Base-by-base conservation (phyloP, 2,888 invertebrate species). In the Drosophila neutralis region DNA sequence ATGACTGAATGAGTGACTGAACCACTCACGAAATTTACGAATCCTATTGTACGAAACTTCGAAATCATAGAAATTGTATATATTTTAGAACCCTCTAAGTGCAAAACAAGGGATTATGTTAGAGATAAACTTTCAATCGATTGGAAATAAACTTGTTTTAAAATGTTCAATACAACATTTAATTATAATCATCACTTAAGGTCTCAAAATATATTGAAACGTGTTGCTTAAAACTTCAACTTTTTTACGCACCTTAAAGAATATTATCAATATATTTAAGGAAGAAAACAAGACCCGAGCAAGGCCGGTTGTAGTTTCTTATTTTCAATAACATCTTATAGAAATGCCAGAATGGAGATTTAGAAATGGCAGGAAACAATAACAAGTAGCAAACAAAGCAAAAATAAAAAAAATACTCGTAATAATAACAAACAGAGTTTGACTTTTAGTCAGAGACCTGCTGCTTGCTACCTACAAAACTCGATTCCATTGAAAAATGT, bases 371-470 rank as follows among this genome's bases (percentile, higher is more conserved):
- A 78, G 59, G 56, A 69, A 79, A 79, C 77, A 80, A 79, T 71
- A 68, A 71, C 66, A 77, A 49, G 63, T 53, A 63, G 60, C 69
- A 73, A 81, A 82, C 73, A 82, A 82, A 69, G 42, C 69, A 40
- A 51, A 49, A 58, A 73, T 21, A 31, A 52, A 31, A 45, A 56
- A 61, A 65, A 68, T 70, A 63, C 60, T 65, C 61, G 72, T 52
- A 78, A 82, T 68, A 83, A 83, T 82, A 87, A 76, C 83, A 82
- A 84, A 87, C 73, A 87, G 70, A 62, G 73, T 73, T 89, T 86
- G 89, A 89, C 85, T 89, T 71, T 75, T 71, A 61, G 57, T 48
- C 68, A 49, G 24, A 61, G 68, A 61, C 49, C 69, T 52, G 80
- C 73, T 72, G 60, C 42, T 62, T 56, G 76, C 73, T 69, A 67